phyloP scores from a whole-genome alignment of 2,797 vertebrate genomes.

The Eidolon dupreanum region DNA sequence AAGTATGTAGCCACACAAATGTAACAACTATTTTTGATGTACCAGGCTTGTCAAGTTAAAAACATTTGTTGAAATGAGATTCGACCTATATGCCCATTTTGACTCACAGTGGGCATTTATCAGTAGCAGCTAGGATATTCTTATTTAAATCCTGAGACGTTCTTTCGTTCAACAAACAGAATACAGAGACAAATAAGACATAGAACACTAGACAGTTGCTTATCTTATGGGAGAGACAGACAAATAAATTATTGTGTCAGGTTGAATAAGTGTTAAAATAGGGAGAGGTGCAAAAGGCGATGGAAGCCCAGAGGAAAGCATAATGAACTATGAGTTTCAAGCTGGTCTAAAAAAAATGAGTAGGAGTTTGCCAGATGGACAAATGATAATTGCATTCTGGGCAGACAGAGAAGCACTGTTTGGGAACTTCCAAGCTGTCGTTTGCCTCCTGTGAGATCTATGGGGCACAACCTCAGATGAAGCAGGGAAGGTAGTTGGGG shows the following conservation, averaged over 20 bases:
- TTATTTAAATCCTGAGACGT: constrained; percentile 30
- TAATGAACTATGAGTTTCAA: constrained; percentile 60
- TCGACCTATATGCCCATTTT: constrained; percentile 13
- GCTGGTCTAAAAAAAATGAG: constrained; percentile 35
- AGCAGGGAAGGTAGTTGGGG: constrained; percentile 59
- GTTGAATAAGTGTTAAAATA: constrained; percentile 27
- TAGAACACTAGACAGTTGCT: background rate
- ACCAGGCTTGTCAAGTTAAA: background rate
- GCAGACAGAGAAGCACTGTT: constrained; percentile 68
- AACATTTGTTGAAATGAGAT: constrained; percentile 21
- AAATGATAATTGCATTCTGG: constrained; percentile 52
- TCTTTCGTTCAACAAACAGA: constrained; percentile 33
- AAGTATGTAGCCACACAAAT: background rate
- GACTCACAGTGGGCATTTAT: constrained; percentile 36
- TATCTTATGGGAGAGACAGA: constrained; percentile 35
- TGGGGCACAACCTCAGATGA: constrained; percentile 45
- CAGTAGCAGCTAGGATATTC: constrained; percentile 32
- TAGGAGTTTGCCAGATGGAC: constrained; percentile 66
- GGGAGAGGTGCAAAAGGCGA: constrained; percentile 17
- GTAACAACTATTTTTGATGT: constrained; percentile 10
- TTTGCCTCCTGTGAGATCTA: constrained; percentile 61
- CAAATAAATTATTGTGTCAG: background rate
- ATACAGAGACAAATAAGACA: background rate
- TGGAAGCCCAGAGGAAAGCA: constrained; percentile 30
- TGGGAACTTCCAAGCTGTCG: constrained; percentile 56